Percentiles rank a stretch among this genome's conserved stretches.
Evolutionary conservation across 2,888 invertebrate genomes (phyloP).

Genomic region (Neria commutata): DNA sequence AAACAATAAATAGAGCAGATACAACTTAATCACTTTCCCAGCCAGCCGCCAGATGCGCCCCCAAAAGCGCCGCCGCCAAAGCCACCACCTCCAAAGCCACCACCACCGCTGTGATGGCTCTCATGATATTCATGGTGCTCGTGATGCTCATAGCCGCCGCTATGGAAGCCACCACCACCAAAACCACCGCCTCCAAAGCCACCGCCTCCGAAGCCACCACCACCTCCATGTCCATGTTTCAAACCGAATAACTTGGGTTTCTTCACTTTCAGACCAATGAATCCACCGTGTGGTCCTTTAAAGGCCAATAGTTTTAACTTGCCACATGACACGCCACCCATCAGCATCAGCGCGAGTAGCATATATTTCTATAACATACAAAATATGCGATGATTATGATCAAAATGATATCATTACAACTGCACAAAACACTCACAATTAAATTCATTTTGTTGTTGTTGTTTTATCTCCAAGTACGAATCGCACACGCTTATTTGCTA

Average conservation of each 20-base stretch:
- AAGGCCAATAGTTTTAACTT: constrained; percentile 48
- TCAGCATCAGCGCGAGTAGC: constrained; percentile 17
- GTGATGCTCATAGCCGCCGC: constrained; percentile 43
- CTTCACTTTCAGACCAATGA: constrained; percentile 44
- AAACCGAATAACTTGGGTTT: constrained; percentile 48
- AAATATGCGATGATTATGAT: neutral
- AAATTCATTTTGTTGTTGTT: constrained; percentile 27
- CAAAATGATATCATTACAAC: neutral
- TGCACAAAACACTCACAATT: constrained; percentile 26
- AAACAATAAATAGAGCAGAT: neutral
- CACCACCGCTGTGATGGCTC: constrained; percentile 42
- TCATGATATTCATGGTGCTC: constrained; percentile 39
- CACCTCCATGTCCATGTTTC: constrained; percentile 38
- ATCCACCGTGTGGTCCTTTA: constrained; percentile 47
- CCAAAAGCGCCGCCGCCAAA: constrained; percentile 30
- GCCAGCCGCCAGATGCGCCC: constrained; percentile 25
- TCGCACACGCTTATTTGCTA: neutral
- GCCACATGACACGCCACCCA: constrained; percentile 28
- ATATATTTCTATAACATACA: constrained; percentile 20
- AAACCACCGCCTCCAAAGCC: constrained; percentile 32
- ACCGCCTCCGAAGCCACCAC: constrained; percentile 7
- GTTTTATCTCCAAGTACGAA: neutral
- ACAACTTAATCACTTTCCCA: constrained; percentile 37
- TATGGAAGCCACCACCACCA: constrained; percentile 34
- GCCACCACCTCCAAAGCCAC: too few relatives aligned